phyloP scores from a whole-genome alignment of 2,113 vertebrate species.

The Mesocricetus auratus region DNA sequence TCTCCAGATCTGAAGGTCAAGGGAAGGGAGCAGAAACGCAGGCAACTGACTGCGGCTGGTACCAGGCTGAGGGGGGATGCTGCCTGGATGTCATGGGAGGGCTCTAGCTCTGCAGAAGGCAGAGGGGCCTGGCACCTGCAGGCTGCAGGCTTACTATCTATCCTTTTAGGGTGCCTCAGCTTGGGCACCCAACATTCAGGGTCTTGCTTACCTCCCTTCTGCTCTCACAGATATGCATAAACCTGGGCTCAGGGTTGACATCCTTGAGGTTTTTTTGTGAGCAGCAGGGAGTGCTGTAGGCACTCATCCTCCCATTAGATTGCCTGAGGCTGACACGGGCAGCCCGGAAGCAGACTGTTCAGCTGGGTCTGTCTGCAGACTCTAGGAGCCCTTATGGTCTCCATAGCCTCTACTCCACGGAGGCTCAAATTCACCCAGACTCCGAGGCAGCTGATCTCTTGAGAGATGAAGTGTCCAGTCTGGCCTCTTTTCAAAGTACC shows the following conservation, averaged over 20 bases:
- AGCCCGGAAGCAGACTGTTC: background rate
- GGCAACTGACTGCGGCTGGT: constrained; percentile 9
- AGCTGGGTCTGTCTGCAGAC: background rate
- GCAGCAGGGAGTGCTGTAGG: background rate
- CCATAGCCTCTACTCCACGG: background rate
- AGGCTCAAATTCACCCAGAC: constrained; percentile 8
- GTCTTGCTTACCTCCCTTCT: background rate
- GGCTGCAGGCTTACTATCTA: background rate
- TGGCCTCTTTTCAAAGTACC: constrained; percentile 19
- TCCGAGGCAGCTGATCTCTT: constrained; percentile 7
- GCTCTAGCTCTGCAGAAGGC: background rate
- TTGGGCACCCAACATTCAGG: background rate
- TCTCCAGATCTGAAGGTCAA: background rate
- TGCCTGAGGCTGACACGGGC: background rate
- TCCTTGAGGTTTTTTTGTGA: background rate
- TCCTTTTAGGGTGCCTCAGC: background rate
- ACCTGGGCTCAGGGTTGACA: background rate
- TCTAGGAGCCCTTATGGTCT: background rate
- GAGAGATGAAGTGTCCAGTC: constrained; percentile 28
- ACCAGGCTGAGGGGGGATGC: background rate
- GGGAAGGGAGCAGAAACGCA: background rate
- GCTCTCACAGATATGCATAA: background rate
- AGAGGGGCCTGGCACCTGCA: background rate
- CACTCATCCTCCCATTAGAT: background rate
- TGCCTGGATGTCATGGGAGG: background rate